phyloP scores from a whole-genome alignment of 2,888 invertebrate species.

The Eupelmus urozonus region DNA sequence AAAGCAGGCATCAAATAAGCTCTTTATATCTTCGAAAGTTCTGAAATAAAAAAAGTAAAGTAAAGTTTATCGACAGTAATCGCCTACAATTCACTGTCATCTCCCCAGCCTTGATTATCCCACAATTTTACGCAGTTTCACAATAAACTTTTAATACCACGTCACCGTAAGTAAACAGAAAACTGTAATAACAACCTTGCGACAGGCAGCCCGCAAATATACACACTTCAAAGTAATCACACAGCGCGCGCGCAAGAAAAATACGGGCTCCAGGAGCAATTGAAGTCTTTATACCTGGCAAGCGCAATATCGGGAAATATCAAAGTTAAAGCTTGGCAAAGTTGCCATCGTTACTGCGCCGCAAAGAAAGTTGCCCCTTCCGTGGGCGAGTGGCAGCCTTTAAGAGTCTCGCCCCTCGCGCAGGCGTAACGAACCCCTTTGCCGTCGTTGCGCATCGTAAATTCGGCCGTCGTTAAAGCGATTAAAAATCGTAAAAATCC shows the following conservation, averaged over 20 bases:
- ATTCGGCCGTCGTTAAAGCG: conserved; percentile 50
- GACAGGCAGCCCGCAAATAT: too few species aligned
- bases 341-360: conserved; percentile 39
- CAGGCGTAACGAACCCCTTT: background rate
- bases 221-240: background rate
- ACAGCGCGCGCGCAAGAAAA: background rate
- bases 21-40: too few species aligned
- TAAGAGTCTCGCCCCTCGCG: background rate
- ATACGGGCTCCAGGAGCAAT: conserved; percentile 17
- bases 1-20: too few species aligned
- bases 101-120: too few species aligned
- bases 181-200: conserved; percentile 12
- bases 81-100: too few species aligned
- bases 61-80: too few species aligned
- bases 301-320: conserved; percentile 35
- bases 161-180: conserved; percentile 22
- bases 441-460: conserved; percentile 38
- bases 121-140: too few species aligned
- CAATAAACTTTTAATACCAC: conserved; percentile 31
- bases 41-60: too few species aligned
- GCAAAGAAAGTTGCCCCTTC: conserved; percentile 19
- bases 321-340: conserved; percentile 34
- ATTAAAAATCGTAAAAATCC: conserved; percentile 56
- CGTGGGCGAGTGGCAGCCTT: background rate
- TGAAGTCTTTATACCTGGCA: conserved; percentile 44